Evolutionary conservation across 2,888 invertebrate genomes (phyloP), one percentile per base, ranked within the genome.

Genomic region (Apocheima hispidaria): DNA sequence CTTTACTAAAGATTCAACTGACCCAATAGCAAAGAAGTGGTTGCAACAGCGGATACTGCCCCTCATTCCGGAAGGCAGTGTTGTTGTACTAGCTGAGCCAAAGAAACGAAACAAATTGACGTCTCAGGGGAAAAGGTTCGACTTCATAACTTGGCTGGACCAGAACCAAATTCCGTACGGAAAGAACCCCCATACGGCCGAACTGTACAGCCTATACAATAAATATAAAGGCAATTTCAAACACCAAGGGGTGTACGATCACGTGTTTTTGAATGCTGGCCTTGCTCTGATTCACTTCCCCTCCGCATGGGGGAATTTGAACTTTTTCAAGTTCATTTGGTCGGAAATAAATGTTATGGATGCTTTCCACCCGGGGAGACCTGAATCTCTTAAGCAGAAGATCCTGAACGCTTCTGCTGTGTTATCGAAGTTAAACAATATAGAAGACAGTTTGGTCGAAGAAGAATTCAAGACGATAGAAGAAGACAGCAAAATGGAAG

Each of bases 401-500:
- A 49, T 43, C 20, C 6, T 51, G 12, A 52, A 28, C 0, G 44
- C 54, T 1, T 16, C 44, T 21, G 10, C 12, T 4, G 4, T 3
- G 40, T 20, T 63, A 1, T 26, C 33, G 1, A 51, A 28, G 2
- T 1, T 58, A 43, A 12, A 43, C 7, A 10, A 52, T 16, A n/a
- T 2, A 3, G 61, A 62, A 38, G 23, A 49, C 9, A 23, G 3
- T 6, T 26, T 69, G 4, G 38, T 64, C 1, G 26, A 51, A 28
- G 40, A 57, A 5, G 69, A 69, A 35, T 54, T 38, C 3, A 52
- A 58, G 30, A 63, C 61, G 35, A 38, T 57, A 23, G 33, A 21
- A 18, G 63, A 65, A 40, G 70, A 70, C 44, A n/a, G 28, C 0
- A 26, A 33, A 14, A 61, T 70, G 63, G 66, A 61, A n/a, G 52